A percentile compares a stretch with the other conserved stretches of the same genome.
Conservation (phyloP, 2,888 invertebrate genomes). For the Cryptus armator region DNA sequence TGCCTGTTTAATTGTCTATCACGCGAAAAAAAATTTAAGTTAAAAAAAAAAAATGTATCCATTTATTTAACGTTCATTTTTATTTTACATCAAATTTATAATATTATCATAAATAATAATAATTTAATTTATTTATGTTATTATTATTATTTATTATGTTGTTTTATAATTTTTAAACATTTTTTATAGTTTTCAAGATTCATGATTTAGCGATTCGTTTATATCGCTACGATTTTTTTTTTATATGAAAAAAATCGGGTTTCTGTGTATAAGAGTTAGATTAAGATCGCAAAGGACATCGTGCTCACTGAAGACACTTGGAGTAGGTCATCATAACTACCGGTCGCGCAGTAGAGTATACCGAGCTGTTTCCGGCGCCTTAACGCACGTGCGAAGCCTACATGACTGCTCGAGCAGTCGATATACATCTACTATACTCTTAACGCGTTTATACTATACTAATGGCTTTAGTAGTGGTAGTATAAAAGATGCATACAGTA, state of each 20-base stretch:
- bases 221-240: too few relatives aligned
- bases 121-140: too few relatives aligned
- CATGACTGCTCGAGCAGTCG: conserved; percentile 77
- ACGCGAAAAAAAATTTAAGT: not conserved
- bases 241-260: not conserved
- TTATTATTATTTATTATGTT: too few relatives aligned
- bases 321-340: conserved; percentile 79
- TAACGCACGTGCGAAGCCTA: conserved; percentile 81
- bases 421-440: conserved; percentile 5
- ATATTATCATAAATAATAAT: too few relatives aligned
- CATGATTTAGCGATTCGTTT: too few relatives aligned
- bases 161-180: too few relatives aligned
- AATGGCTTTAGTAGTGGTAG: conserved; percentile 37
- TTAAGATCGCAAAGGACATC: conserved; percentile 69
- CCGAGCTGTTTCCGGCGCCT: conserved; percentile 76
- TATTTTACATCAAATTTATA: not conserved
- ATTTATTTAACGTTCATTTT: not conserved
- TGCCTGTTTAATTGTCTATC: not conserved
- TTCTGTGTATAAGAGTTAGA: not conserved
- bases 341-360: conserved; percentile 11
- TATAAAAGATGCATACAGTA: not conserved
- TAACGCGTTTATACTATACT: conserved; percentile 16
- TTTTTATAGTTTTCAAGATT: too few relatives aligned
- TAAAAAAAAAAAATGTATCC: not conserved
- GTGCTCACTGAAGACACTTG: conserved; percentile 72